These are phyloP conservation scores for Brachyhypopomus gauderio DNA, from an alignment of 2,113 vertebrate genomes.

Conservation along the genomic window DNA sequence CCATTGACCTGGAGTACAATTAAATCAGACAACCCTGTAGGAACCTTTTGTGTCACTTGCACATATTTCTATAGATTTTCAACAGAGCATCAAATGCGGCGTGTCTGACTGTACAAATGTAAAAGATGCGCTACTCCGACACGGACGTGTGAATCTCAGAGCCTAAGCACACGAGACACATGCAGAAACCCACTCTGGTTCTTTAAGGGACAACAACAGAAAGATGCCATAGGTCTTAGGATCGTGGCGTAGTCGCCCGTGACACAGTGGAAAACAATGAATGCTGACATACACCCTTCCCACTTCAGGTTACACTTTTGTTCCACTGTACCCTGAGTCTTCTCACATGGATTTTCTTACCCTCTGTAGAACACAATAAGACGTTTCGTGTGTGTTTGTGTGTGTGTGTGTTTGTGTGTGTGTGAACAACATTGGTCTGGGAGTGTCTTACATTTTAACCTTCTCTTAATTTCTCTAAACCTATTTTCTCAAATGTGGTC, in stretches of 20 bases:
- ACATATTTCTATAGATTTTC: background rate
- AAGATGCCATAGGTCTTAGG: slow-evolving; percentile 59
- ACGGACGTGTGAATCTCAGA: slow-evolving; percentile 18
- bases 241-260: slow-evolving; percentile 60
- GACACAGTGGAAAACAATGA: slow-evolving; percentile 72
- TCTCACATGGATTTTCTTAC: slow-evolving; percentile 82
- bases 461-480: slow-evolving; percentile 62
- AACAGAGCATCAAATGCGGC: slow-evolving; percentile 1
- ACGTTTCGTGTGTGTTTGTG: slow-evolving; percentile 46
- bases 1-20: background rate
- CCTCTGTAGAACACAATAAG: slow-evolving; percentile 75
- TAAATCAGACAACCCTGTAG: background rate
- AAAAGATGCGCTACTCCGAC: background rate
- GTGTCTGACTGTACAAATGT: background rate
- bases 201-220: slow-evolving; percentile 47
- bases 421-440: slow-evolving; percentile 63
- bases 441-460: slow-evolving; percentile 71
- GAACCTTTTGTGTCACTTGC: background rate
- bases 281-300: slow-evolving; percentile 67
- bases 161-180: slow-evolving; percentile 14
- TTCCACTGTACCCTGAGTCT: slow-evolving; percentile 64
- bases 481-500: slow-evolving; percentile 55
- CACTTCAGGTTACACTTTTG: slow-evolving; percentile 69
- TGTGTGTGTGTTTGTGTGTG: slow-evolving; percentile 61
- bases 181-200: slow-evolving; percentile 16